Conservation (phyloP, 2,113 vertebrate species). For the Perca fluviatilis region DNA sequence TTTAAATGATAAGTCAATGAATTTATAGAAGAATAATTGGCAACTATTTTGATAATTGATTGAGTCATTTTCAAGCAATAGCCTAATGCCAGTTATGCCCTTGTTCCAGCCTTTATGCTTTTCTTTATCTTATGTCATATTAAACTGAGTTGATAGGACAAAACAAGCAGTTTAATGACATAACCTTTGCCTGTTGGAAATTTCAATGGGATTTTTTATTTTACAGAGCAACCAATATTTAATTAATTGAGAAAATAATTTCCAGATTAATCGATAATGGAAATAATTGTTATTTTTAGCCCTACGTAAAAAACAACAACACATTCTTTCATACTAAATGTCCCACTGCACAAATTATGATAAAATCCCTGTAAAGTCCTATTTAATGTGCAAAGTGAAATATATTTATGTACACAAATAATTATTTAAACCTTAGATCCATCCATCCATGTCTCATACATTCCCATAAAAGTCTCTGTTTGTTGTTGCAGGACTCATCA, state of each 20-base stretch:
- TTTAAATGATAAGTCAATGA: neutral
- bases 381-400: neutral
- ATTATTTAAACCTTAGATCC: neutral
- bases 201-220: neutral
- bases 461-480: neutral
- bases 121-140: neutral
- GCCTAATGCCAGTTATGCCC: neutral
- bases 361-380: neutral
- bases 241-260: neutral
- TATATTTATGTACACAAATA: neutral
- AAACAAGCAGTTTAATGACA: neutral
- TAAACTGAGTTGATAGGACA: neutral
- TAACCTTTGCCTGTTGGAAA: neutral
- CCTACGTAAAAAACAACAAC: neutral
- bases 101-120: neutral
- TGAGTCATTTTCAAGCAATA: neutral
- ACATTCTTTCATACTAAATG: neutral
- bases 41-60: neutral
- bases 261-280: neutral
- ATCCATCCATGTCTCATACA: neutral
- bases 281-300: neutral
- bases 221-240: neutral
- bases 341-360: neutral
- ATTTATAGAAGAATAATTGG: neutral
- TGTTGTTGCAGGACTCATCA: constrained; percentile 6